Evolutionary conservation across 2,113 vertebrate species (phyloP).

Genomic region (Benitochromis conjunctus): DNA sequence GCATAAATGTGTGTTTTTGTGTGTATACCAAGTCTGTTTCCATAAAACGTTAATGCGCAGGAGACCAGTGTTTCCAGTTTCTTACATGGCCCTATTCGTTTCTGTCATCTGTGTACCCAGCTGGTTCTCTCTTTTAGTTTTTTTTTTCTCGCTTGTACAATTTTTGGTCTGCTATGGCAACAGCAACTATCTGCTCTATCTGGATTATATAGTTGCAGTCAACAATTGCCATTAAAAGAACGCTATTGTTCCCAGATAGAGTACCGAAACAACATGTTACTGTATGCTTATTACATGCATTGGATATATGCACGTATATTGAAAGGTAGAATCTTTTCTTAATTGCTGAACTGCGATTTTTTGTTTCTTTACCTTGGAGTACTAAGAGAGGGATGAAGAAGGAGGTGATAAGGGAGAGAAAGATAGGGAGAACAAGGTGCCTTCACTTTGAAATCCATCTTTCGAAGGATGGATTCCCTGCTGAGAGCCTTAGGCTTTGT

Average conservation of each 20-base stretch:
- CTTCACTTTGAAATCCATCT: constrained; percentile 61
- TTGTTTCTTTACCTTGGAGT: constrained; percentile 8
- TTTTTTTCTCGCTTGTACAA: neutral
- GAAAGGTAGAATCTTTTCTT: neutral
- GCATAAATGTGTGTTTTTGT: constrained; percentile 14
- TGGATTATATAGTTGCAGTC: constrained; percentile 84
- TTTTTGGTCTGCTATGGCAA: constrained; percentile 4
- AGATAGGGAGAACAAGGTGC: constrained; percentile 10
- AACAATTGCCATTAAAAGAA: constrained; percentile 86
- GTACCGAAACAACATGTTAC: neutral
- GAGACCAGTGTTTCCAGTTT: neutral
- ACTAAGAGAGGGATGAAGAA: constrained; percentile 17
- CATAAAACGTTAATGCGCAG: neutral
- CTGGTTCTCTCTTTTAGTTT: neutral
- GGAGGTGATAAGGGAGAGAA: constrained; percentile 26
- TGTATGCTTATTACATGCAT: neutral
- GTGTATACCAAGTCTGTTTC: neutral
- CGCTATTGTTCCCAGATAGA: constrained; percentile 76
- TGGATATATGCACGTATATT: neutral
- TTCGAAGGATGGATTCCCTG: constrained; percentile 58
- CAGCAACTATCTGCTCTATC: constrained; percentile 58
- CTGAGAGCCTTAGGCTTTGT: constrained; percentile 61
- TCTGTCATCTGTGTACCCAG: neutral
- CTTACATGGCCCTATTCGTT: neutral
- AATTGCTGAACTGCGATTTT: constrained; percentile 4